Conservation (phyloP, 1,140 invertebrate genomes). For the Carposina sasakii region DNA sequence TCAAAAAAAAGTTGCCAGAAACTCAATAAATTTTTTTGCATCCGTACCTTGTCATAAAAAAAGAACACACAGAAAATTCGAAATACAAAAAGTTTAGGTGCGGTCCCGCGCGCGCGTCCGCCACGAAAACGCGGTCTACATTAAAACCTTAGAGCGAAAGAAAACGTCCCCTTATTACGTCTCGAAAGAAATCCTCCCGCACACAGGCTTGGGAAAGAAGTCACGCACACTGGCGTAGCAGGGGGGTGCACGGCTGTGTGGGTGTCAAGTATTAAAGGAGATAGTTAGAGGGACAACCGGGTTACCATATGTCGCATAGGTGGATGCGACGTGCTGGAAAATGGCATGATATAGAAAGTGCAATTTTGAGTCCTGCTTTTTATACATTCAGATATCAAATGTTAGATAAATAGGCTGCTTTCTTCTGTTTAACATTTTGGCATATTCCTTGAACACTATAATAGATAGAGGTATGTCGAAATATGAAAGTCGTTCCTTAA, state of each 20-base stretch:
- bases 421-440: too few relatives aligned
- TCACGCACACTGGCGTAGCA: conserved; percentile 61
- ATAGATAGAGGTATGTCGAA: too few relatives aligned
- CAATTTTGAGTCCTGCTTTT: too few relatives aligned
- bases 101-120: conserved; percentile 64
- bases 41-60: too few relatives aligned
- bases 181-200: conserved; percentile 70
- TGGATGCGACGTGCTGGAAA: too few relatives aligned
- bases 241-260: conserved; percentile 43
- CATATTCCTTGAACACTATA: too few relatives aligned
- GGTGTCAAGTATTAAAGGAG: conserved; percentile 68
- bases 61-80: conserved; percentile 26
- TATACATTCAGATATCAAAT: too few relatives aligned
- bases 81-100: conserved; percentile 49
- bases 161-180: conserved; percentile 72
- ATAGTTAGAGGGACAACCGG: conserved; percentile 55
- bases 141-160: conserved; percentile 72
- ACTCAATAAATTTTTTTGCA: too few relatives aligned
- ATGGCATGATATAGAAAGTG: too few relatives aligned
- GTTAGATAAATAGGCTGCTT: too few relatives aligned
- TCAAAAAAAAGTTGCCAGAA: too few relatives aligned
- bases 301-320: conserved; percentile 28
- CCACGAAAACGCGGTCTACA: conserved; percentile 69
- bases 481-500: too few relatives aligned
- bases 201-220: conserved; percentile 66